Evolutionary conservation across 2,888 invertebrate species (phyloP), one percentile per base, ranked within the genome.

Genomic region (Eudasyphora cyanicolor): DNA sequence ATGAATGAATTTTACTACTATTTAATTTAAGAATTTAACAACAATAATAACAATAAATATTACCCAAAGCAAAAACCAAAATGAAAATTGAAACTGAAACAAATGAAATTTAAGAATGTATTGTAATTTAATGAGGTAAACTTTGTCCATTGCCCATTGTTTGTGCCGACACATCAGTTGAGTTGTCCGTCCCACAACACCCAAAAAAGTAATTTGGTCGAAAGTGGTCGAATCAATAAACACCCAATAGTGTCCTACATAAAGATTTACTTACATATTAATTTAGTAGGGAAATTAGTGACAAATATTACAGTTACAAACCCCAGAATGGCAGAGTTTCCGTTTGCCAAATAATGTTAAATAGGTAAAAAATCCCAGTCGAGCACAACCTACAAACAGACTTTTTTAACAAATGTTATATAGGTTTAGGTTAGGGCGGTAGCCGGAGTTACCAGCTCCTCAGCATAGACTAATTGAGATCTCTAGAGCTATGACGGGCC

Each of bases 1-100:
- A 84, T 21, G 54, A 54, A 77, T 74, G 69, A 76, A 84, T 71
- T 73, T 74, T 57, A 76, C 67, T 79, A 75, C 42, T 60, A 67
- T n/a, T n/a, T n/a, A 69, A 54, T 75, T 69, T 51, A 79, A 76
- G 51, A 70, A 70, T 64, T 38, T 5, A 17, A 35, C n/a, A 62
- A 76, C 17, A 75, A 75, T 71, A 45, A 49, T 24, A 24, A 45
- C 14, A 49, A 38, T 17, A 57, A 32, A 35, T 10, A 57, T 6
- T 29, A 42, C 27, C 24, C 4, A 51, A 67, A 7, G 32, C 29
- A 81, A 57, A 14, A 45, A 38, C 51, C 38, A 32, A 73, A 73
- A n/a, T n/a, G 24, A 60, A 57, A 42, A 24, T 38, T 62, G 21
- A 29, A 42, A 76, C 24, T 17, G 29, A 38, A 75, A 57, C 27